phyloP scores from a whole-genome alignment of 2,888 invertebrate genomes.

The Gerris lacustris region DNA sequence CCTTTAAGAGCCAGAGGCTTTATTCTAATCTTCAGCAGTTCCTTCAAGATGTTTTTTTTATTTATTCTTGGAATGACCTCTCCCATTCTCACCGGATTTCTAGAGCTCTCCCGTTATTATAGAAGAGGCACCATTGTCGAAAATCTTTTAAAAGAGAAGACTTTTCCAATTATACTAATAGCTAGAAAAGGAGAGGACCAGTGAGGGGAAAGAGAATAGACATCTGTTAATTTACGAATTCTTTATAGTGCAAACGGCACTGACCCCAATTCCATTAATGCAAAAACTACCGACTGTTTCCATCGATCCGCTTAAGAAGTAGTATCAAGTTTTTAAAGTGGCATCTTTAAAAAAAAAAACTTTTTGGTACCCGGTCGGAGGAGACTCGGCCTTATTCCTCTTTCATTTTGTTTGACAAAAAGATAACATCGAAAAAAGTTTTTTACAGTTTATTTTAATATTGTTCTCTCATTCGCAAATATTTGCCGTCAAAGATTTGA shows the following conservation, averaged over 20 bases:
- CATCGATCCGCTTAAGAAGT: background rate
- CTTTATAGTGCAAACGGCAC: background rate
- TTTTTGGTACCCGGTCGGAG: too few relatives aligned
- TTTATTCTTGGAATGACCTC: background rate
- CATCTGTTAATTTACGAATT: background rate
- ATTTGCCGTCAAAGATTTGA: too few relatives aligned
- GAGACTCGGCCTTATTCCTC: too few relatives aligned
- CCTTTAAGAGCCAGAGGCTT: background rate
- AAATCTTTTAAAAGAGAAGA: background rate
- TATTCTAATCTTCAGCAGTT: background rate
- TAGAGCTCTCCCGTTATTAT: background rate
- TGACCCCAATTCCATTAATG: background rate
- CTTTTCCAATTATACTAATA: constrained; percentile 5
- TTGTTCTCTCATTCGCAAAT: too few relatives aligned
- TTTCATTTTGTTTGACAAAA: too few relatives aligned
- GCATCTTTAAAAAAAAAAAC: too few relatives aligned
- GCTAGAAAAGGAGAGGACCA: background rate
- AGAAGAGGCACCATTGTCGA: background rate
- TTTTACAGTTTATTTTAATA: too few relatives aligned
- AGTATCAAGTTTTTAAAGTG: too few relatives aligned
- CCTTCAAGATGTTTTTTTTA: background rate
- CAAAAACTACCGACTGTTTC: background rate
- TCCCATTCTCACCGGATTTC: background rate
- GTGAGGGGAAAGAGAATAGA: background rate
- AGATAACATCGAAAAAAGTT: too few relatives aligned